Evolutionary conservation across 2,888 invertebrate species (phyloP).

Genomic region (Apantesis nais): DNA sequence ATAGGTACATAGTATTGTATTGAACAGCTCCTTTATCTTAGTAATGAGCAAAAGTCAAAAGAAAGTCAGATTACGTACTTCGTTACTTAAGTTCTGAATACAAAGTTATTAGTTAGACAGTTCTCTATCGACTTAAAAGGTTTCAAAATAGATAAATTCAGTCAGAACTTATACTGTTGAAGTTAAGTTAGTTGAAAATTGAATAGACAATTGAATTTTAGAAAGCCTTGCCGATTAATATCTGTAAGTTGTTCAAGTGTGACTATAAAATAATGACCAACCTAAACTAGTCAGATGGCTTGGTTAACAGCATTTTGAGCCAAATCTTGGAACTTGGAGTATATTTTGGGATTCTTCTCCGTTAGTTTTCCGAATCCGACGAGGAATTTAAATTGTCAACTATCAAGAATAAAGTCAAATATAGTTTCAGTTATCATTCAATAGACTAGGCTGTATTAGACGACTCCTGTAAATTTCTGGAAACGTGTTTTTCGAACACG

Average conservation of each 20-base stretch:
- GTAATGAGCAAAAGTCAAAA: not conserved
- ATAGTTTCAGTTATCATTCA: not conserved
- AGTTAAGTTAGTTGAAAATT: not conserved
- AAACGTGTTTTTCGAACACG: slow-evolving; percentile 53
- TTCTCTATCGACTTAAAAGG: not conserved
- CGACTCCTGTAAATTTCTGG: not conserved
- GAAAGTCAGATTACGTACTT: not conserved
- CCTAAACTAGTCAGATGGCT: not conserved
- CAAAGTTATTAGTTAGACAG: not conserved
- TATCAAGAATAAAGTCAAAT: not conserved
- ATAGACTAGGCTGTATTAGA: not conserved
- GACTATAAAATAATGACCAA: too few relatives aligned
- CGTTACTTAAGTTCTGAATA: not conserved
- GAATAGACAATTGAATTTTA: not conserved
- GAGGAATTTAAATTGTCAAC: not conserved
- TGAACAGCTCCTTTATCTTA: not conserved
- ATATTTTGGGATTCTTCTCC: not conserved
- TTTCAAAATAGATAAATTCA: not conserved
- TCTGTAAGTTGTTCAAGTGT: not conserved
- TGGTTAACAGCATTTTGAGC: not conserved
- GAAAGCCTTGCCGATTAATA: not conserved
- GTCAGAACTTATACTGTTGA: not conserved
- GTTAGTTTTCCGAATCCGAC: not conserved
- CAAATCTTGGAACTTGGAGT: not conserved
- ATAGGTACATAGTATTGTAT: too few relatives aligned